Evolutionary conservation across 2,888 invertebrate genomes (phyloP), one percentile per base, ranked within the genome.

Genomic region (Brenthis ino): DNA sequence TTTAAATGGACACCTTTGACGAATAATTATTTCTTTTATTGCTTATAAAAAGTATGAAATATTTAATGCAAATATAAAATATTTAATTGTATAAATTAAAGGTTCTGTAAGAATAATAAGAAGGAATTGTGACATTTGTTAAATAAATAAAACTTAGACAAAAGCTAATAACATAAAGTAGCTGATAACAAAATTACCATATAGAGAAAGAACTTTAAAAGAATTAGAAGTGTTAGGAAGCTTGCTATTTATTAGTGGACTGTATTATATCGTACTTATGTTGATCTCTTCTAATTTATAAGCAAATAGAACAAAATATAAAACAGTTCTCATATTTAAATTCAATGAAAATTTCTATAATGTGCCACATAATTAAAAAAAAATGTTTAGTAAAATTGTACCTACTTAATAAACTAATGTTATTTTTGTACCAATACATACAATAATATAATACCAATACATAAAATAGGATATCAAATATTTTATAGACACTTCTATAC

Each of bases 1-100:
- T 75, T 80, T 83, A 76, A 91, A 91, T 79, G 91, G 91, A 87
- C 89, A 88, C 86, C 86, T 86, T 80, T 87, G 75, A 74, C 70
- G 70, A 53, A 57, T 64, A 61, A 33, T 16, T 53, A 60, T 37
- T 28, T 28, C 28, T 37, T 50, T 56, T 43, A 24, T 60, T 56
- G 16, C 16, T 51, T 48, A 48, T 28, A 11, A 60, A 28, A 60
- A 11, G 24, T 12, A 12, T 14, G 12, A 33, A n/a, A 16, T 33
- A 37, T 20, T 37, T 51, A 51, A n/a, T n/a, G 51, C n/a, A 13
- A n/a, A n/a, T 28, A 28, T 28, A 28, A 28, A 28, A 28, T 28
- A 28, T 4, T 0, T 28, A 28, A 4, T 28, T 28, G 28, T 28
- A 4, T 28, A 28, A 28, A 28, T 28, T 28, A 28, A 28, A 28